phyloP scores from a whole-genome alignment of 2,797 vertebrate species.

The Leuciscus waleckii region DNA sequence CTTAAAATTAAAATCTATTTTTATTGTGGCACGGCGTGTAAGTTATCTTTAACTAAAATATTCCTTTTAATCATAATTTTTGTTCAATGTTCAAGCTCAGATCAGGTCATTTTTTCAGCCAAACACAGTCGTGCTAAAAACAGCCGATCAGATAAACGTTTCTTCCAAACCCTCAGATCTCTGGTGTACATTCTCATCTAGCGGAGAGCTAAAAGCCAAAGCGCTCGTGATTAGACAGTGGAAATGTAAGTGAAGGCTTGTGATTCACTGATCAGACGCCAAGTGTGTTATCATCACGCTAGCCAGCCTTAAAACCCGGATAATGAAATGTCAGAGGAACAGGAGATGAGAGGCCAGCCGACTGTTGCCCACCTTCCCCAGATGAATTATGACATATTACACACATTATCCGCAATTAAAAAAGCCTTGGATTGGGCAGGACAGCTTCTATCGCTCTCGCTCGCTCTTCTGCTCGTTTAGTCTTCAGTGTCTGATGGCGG shows the following conservation, averaged over 20 bases:
- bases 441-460: slow-evolving; percentile 65
- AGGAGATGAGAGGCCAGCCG: slow-evolving; percentile 58
- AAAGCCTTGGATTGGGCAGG: slow-evolving; percentile 55
- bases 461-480: slow-evolving; percentile 51
- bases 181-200: slow-evolving; percentile 13
- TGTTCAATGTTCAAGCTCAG: not conserved
- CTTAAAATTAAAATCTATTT: not conserved
- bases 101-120: not conserved
- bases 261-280: slow-evolving; percentile 54
- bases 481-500: slow-evolving; percentile 56
- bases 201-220: slow-evolving; percentile 35
- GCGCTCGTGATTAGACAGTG: slow-evolving; percentile 44
- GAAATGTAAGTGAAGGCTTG: slow-evolving; percentile 48
- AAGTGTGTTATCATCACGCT: slow-evolving; percentile 53
- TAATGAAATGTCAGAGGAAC: slow-evolving; percentile 61
- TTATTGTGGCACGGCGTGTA: not conserved
- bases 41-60: not conserved
- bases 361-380: slow-evolving; percentile 68
- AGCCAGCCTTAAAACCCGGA: slow-evolving; percentile 57
- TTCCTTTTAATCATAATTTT: not conserved
- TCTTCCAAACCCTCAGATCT: not conserved
- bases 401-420: slow-evolving; percentile 64
- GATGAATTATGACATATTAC: slow-evolving; percentile 64
- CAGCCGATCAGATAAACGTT: not conserved
- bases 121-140: slow-evolving; percentile 13